Conservation (phyloP, 1,140 invertebrate species). For the Tetranychus urticae region DNA sequence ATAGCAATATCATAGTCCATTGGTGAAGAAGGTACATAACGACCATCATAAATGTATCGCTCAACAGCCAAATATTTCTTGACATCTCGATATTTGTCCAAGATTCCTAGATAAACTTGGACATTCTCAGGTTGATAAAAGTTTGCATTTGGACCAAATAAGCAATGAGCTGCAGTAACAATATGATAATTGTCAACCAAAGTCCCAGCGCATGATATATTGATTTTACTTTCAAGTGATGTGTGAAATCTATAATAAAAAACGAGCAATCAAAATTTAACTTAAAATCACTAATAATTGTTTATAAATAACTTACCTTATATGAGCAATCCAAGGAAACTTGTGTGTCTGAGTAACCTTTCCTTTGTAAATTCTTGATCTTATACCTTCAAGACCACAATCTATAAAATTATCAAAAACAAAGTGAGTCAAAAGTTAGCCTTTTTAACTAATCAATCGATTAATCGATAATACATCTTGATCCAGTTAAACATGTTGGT, state of each 20-base stretch:
- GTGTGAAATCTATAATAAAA: no score
- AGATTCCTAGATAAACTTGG: background rate
- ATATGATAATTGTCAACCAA: slow-evolving; percentile 19
- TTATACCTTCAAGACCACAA: background rate
- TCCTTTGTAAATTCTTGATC: background rate
- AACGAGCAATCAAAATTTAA: background rate
- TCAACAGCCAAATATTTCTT: background rate
- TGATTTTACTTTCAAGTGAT: background rate
- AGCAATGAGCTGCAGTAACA: slow-evolving; percentile 21
- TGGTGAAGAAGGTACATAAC: background rate
- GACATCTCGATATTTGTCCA: background rate
- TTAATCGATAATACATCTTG: no score
- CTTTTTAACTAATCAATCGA: no score
- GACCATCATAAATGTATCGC: background rate
- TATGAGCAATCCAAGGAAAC: background rate
- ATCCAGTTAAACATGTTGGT: no score
- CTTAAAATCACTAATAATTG: background rate
- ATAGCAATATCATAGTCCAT: background rate
- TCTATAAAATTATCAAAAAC: background rate
- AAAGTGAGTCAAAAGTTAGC: no score
- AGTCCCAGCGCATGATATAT: slow-evolving; percentile 17
- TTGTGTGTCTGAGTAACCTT: background rate
- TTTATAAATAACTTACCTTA: background rate
- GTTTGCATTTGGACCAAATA: background rate
- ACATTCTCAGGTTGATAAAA: background rate